Percentiles rank a stretch among this genome's conserved stretches.
Evolutionary conservation across 1,140 invertebrate genomes (phyloP).

Genomic region (Trichoplusia ni): DNA sequence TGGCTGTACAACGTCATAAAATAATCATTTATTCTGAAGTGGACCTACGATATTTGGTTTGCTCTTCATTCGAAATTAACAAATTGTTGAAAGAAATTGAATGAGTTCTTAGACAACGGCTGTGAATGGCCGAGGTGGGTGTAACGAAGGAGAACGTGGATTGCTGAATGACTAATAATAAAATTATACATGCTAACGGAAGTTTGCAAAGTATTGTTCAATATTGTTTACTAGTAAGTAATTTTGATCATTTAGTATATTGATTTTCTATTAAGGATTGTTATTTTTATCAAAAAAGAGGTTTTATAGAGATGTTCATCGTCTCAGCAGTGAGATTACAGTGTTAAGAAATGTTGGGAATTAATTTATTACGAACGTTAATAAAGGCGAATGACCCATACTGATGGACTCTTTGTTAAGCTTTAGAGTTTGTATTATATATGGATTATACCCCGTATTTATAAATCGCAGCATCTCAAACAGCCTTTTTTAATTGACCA

Average conservation of each 20-base stretch:
- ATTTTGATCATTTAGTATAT: too few species aligned
- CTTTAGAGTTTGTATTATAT: background rate
- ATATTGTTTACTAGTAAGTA: background rate
- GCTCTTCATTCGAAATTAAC: background rate
- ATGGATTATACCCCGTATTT: too few species aligned
- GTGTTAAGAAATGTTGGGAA: too few species aligned
- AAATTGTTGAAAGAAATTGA: slow-evolving; percentile 27
- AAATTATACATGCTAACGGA: slow-evolving; percentile 6
- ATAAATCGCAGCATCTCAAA: slow-evolving; percentile 12
- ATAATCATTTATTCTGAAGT: too few species aligned
- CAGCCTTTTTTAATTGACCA: slow-evolving; percentile 27
- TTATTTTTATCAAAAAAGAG: too few species aligned
- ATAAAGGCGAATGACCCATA: background rate
- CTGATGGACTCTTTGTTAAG: background rate
- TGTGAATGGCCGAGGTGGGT: slow-evolving; percentile 33
- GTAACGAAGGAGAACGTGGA: slow-evolving; percentile 34
- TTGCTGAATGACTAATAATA: slow-evolving; percentile 14
- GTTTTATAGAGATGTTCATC: too few species aligned
- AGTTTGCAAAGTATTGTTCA: too few species aligned
- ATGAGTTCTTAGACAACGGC: slow-evolving; percentile 25
- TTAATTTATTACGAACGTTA: too few species aligned
- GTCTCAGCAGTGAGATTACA: too few species aligned
- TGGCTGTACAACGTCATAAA: too few species aligned
- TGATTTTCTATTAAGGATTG: too few species aligned
- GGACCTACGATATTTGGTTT: background rate